Conservation (phyloP, 2,888 invertebrate genomes). For the Shargacucullia verbasci region DNA sequence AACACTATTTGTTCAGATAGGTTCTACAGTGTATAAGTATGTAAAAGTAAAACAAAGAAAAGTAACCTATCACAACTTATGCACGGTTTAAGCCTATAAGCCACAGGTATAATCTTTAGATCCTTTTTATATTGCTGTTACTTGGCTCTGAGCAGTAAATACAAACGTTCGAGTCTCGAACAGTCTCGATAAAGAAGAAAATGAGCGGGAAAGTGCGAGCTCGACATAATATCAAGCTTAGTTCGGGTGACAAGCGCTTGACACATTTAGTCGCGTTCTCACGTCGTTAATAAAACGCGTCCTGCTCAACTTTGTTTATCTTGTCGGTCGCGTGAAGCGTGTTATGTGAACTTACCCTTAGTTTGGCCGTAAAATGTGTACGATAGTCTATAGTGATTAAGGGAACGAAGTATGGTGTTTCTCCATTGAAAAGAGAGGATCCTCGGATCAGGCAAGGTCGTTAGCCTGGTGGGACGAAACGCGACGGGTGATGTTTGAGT, state of each 20-base stretch:
- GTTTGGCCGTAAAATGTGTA: no score
- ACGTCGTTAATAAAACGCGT: constrained; percentile 29
- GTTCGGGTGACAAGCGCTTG: constrained; percentile 5
- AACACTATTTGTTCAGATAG: no score
- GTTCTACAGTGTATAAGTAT: no score
- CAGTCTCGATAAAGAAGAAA: constrained; percentile 41
- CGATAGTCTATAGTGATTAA: no score
- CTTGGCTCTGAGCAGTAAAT: constrained; percentile 11
- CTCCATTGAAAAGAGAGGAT: no score
- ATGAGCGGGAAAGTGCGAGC: constrained; percentile 32
- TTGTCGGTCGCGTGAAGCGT: constrained; percentile 10
- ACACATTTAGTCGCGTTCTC: constrained; percentile 13
- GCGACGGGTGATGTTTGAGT: no score
- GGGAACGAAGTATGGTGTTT: no score
- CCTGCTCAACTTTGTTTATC: constrained; percentile 12
- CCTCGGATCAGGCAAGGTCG: no score
- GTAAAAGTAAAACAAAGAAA: no score
- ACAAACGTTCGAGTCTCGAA: constrained; percentile 28
- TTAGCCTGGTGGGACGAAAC: no score
- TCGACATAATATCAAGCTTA: constrained; percentile 1
- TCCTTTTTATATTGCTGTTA: constrained; percentile 11
- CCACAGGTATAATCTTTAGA: background rate
- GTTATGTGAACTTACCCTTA: no score
- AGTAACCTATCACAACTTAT: no score
- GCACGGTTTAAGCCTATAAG: background rate